Conservation (phyloP, 1,140 invertebrate species). For the Drosophila biarmipes region DNA sequence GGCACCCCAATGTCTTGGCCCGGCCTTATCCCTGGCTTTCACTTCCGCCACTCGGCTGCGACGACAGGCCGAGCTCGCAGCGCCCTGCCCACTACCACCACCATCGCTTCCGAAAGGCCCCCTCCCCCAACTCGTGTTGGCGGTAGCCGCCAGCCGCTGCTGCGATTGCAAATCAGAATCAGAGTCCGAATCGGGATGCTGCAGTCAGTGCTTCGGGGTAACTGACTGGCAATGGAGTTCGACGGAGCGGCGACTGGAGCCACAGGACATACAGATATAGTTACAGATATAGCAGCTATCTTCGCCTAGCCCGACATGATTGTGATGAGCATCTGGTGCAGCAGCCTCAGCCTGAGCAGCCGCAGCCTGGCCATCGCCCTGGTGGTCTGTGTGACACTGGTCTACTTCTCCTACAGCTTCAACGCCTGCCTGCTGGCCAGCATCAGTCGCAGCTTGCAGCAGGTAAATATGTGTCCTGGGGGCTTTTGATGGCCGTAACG, state of each 20-base stretch:
- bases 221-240: slow-evolving; percentile 19
- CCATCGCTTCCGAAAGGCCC: not conserved
- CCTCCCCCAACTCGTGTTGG: not conserved
- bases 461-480: slow-evolving; percentile 77
- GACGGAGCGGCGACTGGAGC: not conserved
- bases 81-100: not conserved
- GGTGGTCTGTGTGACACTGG: slow-evolving; percentile 80
- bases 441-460: slow-evolving; percentile 83
- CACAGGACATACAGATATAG: not conserved
- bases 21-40: slow-evolving; percentile 47
- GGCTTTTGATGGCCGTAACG: not conserved
- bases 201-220: not conserved
- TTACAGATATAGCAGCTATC: not conserved
- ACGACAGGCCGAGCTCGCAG: slow-evolving; percentile 6
- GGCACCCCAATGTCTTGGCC: slow-evolving; percentile 27
- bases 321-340: slow-evolving; percentile 76
- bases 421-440: slow-evolving; percentile 86
- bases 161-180: slow-evolving; percentile 19
- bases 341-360: slow-evolving; percentile 77
- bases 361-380: slow-evolving; percentile 83
- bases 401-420: slow-evolving; percentile 86
- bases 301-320: slow-evolving; percentile 47
- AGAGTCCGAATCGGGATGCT: slow-evolving; percentile 9
- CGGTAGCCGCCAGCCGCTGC: slow-evolving; percentile 1
- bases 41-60: slow-evolving; percentile 60